phyloP scores from a whole-genome alignment of 2,797 vertebrate species.

The Heteromormyrus szaboi region DNA sequence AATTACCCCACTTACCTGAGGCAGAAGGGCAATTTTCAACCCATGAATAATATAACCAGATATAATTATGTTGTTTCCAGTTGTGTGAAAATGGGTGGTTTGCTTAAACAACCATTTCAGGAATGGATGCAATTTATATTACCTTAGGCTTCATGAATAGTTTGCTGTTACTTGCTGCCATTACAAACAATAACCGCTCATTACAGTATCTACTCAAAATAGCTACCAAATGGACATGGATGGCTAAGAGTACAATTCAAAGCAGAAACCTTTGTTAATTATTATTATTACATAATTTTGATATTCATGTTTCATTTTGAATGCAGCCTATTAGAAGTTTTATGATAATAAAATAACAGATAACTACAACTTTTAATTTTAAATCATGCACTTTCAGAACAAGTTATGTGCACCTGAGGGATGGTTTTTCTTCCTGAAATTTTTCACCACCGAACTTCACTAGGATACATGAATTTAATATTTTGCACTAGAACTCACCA shows the following conservation, averaged over 20 bases:
- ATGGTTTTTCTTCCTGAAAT: background rate
- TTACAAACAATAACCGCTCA: background rate
- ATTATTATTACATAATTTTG: background rate
- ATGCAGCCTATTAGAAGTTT: background rate
- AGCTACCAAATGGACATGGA: background rate
- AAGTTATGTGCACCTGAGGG: background rate
- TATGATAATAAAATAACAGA: background rate
- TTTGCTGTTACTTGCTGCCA: background rate
- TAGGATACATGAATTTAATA: background rate
- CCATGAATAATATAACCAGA: slow-evolving; percentile 8
- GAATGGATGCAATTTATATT: background rate
- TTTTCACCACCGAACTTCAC: background rate
- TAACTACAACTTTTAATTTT: background rate
- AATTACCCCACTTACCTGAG: slow-evolving; percentile 11
- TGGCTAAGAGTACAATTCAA: background rate
- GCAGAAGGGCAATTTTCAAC: slow-evolving; percentile 3
- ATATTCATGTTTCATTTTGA: background rate
- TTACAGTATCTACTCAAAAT: background rate
- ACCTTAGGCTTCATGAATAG: background rate
- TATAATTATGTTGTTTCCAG: slow-evolving; percentile 1
- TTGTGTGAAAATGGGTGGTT: background rate
- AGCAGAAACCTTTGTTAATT: background rate
- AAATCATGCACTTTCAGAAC: background rate
- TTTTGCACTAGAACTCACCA: background rate
- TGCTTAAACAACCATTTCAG: slow-evolving; percentile 6